Percentiles rank a stretch among this genome's conserved stretches.
Evolutionary conservation across 1,140 invertebrate species (phyloP).

Genomic region (Mya arenaria): DNA sequence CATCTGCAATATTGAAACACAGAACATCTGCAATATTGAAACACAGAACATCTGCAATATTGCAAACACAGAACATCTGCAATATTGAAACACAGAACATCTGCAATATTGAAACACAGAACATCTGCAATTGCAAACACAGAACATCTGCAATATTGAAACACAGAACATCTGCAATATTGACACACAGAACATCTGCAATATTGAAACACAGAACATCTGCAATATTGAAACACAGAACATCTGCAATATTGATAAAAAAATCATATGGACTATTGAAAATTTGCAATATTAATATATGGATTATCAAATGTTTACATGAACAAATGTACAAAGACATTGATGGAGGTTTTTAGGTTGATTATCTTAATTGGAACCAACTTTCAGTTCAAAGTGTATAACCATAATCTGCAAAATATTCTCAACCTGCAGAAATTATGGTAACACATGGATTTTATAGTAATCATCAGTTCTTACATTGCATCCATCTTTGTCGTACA

Average conservation of each 20-base stretch:
- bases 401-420: no score
- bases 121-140: background rate
- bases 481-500: slow-evolving; percentile 23
- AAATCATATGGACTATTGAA: background rate
- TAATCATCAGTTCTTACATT: slow-evolving; percentile 18
- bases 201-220: background rate
- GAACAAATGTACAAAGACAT: background rate
- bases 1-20: background rate
- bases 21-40: background rate
- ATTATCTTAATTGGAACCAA: no score
- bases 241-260: background rate
- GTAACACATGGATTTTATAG: no score
- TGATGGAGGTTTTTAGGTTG: background rate
- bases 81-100: background rate
- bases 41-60: background rate
- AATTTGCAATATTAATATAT: no score
- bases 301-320: background rate
- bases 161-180: background rate
- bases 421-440: no score
- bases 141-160: background rate
- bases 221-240: background rate
- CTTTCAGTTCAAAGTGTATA: no score
- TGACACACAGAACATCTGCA: slow-evolving; percentile 1
- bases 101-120: background rate
- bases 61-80: background rate